These are phyloP conservation scores for Spodoptera litura DNA, from an alignment of 1,140 invertebrate genomes.

Conservation along the genomic window DNA sequence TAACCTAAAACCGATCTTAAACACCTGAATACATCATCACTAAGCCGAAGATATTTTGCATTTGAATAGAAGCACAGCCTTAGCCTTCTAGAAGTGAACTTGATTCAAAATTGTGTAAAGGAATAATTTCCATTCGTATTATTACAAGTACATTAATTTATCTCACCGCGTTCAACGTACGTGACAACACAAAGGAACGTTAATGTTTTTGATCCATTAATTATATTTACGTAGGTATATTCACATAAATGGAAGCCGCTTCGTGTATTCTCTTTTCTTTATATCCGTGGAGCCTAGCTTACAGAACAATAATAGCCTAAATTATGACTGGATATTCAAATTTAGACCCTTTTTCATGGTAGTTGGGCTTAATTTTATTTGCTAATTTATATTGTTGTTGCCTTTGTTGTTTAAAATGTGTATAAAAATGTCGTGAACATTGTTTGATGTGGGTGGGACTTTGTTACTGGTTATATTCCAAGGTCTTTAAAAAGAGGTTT, in stretches of 20 bases:
- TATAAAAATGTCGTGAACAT: not conserved
- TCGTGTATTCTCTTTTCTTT: constrained; percentile 10
- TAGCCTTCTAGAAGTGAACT: not conserved
- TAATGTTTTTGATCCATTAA: constrained; percentile 31
- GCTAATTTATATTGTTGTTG: constrained; percentile 16
- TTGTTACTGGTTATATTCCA: no score
- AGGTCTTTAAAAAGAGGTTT: no score
- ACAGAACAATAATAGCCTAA: constrained; percentile 11
- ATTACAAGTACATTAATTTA: constrained; percentile 18
- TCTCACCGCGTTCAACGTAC: constrained; percentile 5
- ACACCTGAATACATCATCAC: no score
- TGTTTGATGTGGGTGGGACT: not conserved
- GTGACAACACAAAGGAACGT: constrained; percentile 23
- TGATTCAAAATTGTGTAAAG: not conserved
- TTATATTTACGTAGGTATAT: constrained; percentile 18
- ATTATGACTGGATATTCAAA: constrained; percentile 19
- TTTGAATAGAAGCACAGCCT: not conserved
- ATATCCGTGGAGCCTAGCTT: not conserved
- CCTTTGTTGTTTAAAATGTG: not conserved
- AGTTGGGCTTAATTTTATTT: constrained; percentile 21
- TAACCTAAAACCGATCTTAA: no score
- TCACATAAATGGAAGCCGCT: constrained; percentile 4
- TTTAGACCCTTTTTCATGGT: constrained; percentile 4
- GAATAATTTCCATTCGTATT: constrained; percentile 12
- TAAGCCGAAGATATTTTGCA: not conserved